Percentiles rank a stretch among this genome's conserved stretches.
Evolutionary conservation across 2,113 vertebrate species (phyloP).

Genomic region (Percina caprodes): DNA sequence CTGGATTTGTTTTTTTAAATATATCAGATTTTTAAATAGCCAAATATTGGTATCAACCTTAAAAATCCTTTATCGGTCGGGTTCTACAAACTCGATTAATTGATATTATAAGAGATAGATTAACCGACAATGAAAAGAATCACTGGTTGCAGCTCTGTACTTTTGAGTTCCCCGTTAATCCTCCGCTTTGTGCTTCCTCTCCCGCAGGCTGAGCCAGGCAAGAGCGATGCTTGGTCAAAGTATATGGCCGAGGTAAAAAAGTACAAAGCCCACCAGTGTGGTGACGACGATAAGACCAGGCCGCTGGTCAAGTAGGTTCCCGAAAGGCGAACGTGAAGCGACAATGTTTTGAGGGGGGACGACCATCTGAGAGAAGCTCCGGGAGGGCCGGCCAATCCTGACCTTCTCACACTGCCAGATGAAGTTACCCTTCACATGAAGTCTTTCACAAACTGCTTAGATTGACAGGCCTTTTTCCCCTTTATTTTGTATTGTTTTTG

Average conservation of each 20-base stretch:
- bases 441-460: conserved; percentile 57
- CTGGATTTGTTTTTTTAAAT: too few relatives aligned
- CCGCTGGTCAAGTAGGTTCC: conserved; percentile 92
- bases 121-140: too few relatives aligned
- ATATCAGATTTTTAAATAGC: too few relatives aligned
- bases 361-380: conserved; percentile 35
- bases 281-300: conserved; percentile 95
- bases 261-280: conserved; percentile 97
- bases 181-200: not conserved
- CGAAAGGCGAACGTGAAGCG: not conserved
- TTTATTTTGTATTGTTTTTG: conserved; percentile 40
- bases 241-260: conserved; percentile 99
- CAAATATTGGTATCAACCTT: too few relatives aligned
- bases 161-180: not conserved
- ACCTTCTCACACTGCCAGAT: conserved; percentile 73
- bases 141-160: not conserved
- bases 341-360: conserved; percentile 16
- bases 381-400: conserved; percentile 24
- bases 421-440: conserved; percentile 45
- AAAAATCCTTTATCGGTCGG: too few relatives aligned
- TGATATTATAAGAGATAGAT: too few relatives aligned
- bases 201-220: conserved; percentile 87
- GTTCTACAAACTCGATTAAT: too few relatives aligned
- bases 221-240: conserved; percentile 95
- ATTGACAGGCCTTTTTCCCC: not conserved